Percentiles rank a stretch among this genome's conserved stretches.
phyloP scores from a whole-genome alignment of 92 coral and sea anemone genomes.

The Isaurus tuberculatus region DNA sequence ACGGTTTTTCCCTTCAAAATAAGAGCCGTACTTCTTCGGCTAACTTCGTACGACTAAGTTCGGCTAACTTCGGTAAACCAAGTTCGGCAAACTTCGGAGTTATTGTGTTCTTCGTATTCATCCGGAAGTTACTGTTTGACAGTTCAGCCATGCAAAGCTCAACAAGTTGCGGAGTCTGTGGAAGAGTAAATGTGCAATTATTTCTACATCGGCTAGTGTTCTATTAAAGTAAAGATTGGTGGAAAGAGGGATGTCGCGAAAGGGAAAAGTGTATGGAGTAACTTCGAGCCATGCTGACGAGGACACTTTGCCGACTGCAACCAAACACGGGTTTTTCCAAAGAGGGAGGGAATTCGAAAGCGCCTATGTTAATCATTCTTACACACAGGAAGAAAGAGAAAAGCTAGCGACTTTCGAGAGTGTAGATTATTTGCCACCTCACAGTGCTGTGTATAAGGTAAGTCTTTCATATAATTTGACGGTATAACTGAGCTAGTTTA shows the following conservation, averaged over 20 bases:
- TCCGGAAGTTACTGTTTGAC: constrained; percentile 9
- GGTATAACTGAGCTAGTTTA: background rate
- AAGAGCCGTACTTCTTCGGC: constrained; percentile 17
- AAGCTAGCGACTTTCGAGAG: constrained; percentile 95
- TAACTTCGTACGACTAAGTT: constrained; percentile 3
- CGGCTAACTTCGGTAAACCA: constrained; percentile 15
- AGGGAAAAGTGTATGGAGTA: constrained; percentile 85
- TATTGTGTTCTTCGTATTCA: background rate
- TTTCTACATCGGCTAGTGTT: background rate
- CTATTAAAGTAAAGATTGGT: constrained; percentile 1
- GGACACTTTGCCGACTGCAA: constrained; percentile 80
- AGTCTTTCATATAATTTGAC: background rate
- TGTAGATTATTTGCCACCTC: constrained; percentile 95
- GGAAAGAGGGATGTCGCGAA: constrained; percentile 35
- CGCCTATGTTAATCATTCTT: constrained; percentile 93
- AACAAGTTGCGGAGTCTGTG: background rate
- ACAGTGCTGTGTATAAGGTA: constrained; percentile 97
- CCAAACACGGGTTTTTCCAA: constrained; percentile 90
- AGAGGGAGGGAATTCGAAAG: constrained; percentile 98
- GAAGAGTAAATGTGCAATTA: background rate
- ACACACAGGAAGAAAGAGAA: constrained; percentile 93
- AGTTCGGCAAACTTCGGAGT: constrained; percentile 8
- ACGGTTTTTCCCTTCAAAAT: too few relatives aligned
- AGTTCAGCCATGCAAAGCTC: background rate
- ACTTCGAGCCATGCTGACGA: constrained; percentile 92